Conservation (phyloP, 2,113 vertebrate species). For the Oreocharis arfaki region DNA sequence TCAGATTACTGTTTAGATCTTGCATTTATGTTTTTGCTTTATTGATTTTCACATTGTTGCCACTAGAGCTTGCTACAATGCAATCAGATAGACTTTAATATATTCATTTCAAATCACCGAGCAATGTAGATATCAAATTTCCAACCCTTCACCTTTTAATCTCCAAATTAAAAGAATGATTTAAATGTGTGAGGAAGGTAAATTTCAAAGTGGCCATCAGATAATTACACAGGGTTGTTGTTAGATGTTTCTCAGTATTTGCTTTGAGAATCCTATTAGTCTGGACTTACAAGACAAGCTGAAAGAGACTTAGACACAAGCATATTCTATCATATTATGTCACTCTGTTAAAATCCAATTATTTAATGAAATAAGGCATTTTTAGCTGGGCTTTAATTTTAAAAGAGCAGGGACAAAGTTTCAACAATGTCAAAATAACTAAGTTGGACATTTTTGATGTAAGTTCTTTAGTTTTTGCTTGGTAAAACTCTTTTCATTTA, state of each 20-base stretch:
- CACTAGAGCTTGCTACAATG: slow-evolving; percentile 58
- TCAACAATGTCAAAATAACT: not conserved
- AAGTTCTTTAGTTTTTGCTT: not conserved
- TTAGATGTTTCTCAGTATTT: not conserved
- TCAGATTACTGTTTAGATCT: not conserved
- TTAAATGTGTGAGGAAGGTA: not conserved
- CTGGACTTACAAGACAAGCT: not conserved
- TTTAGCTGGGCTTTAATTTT: not conserved
- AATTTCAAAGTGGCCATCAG: slow-evolving; percentile 16
- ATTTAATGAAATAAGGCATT: not conserved
- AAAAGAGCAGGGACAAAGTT: not conserved
- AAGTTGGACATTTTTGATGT: not conserved
- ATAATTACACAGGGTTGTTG: not conserved
- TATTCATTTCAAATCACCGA: not conserved
- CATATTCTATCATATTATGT: not conserved
- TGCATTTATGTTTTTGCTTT: not conserved
- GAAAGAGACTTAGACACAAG: not conserved
- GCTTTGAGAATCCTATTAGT: slow-evolving; percentile 32
- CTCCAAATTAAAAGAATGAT: slow-evolving; percentile 7
- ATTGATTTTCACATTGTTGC: slow-evolving; percentile 24
- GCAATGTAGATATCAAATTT: slow-evolving; percentile 1
- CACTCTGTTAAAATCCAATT: slow-evolving; percentile 2
- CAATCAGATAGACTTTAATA: slow-evolving; percentile 1
- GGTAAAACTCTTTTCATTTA: not conserved
- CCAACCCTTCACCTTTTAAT: not conserved